Evolutionary conservation across 53 echinoderm and acorn worm genomes (phyloP).

Genomic region (Luidia sarsii): DNA sequence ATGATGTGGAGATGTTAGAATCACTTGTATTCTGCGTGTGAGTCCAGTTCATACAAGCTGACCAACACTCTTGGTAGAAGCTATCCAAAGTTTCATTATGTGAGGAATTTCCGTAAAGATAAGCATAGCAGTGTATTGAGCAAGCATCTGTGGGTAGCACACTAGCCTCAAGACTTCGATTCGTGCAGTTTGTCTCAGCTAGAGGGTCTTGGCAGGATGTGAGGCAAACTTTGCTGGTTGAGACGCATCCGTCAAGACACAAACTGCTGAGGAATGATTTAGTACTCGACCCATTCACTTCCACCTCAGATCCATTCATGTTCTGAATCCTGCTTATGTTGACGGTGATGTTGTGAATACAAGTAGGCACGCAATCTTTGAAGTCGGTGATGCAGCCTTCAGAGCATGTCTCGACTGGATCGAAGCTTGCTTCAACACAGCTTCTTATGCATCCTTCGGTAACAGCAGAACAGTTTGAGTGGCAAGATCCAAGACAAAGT

Average conservation of each 20-base stretch:
- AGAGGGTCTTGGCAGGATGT: constrained; percentile 5
- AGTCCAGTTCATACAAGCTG: constrained; percentile 23
- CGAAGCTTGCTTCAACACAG: constrained; percentile 2
- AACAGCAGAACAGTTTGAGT: constrained; percentile 28
- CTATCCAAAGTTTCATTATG: constrained; percentile 21
- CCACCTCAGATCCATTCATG: neutral
- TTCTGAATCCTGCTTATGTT: constrained; percentile 31
- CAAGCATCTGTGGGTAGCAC: neutral
- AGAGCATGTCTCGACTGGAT: neutral
- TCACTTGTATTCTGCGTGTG: neutral
- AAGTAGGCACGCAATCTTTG: neutral
- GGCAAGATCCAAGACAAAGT: constrained; percentile 30
- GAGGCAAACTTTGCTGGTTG: constrained; percentile 13
- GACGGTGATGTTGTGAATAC: constrained; percentile 1
- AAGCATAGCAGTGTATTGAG: constrained; percentile 35
- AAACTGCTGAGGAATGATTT: neutral
- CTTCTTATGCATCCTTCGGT: constrained; percentile 16
- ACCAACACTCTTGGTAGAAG: constrained; percentile 8
- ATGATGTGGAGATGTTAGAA: neutral
- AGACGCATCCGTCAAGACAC: constrained; percentile 26
- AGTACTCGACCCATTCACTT: neutral
- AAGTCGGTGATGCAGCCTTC: neutral
- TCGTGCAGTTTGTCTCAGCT: constrained; percentile 16
- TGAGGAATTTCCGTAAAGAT: constrained; percentile 30
- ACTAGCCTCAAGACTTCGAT: neutral